A percentile compares a stretch with the other conserved stretches of the same genome.
These are phyloP conservation scores for Anabas testudineus DNA, from an alignment of 2,797 vertebrate genomes.

Conservation along the genomic window DNA sequence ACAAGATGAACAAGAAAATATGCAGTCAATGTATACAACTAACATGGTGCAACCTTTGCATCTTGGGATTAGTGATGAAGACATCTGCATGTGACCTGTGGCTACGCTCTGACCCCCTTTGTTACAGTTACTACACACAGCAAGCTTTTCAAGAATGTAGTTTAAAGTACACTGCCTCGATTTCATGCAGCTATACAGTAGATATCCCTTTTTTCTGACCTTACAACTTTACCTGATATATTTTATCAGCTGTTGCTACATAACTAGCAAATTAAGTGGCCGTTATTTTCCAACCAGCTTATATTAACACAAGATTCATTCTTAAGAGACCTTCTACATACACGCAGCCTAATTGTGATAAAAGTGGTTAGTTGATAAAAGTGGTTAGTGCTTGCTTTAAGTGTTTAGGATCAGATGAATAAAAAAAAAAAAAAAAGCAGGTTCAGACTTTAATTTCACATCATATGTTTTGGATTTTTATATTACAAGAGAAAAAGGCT, in stretches of 20 bases:
- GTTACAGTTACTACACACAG: background rate
- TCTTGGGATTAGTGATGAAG: background rate
- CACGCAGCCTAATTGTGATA: background rate
- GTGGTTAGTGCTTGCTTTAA: too few relatives aligned
- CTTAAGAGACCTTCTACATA: background rate
- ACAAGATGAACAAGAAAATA: conserved; percentile 26
- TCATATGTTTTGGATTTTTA: conserved; percentile 5
- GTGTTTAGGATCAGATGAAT: too few relatives aligned
- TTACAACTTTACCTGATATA: background rate
- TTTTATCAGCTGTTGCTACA: background rate
- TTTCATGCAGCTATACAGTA: background rate
- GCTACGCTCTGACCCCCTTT: background rate
- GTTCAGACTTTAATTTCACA: background rate
- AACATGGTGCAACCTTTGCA: conserved; percentile 3
- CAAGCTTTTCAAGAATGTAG: background rate
- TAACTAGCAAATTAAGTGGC: background rate
- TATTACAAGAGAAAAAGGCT: background rate
- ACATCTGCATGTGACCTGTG: background rate
- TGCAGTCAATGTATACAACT: background rate
- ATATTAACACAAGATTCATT: background rate
- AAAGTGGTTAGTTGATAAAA: too few relatives aligned
- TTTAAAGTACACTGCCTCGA: background rate
- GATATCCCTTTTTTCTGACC: background rate
- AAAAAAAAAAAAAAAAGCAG: too few relatives aligned
- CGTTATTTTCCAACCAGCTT: background rate